Evolutionary conservation across 1,140 invertebrate species (phyloP).

Genomic region (Micrasema minimum): DNA sequence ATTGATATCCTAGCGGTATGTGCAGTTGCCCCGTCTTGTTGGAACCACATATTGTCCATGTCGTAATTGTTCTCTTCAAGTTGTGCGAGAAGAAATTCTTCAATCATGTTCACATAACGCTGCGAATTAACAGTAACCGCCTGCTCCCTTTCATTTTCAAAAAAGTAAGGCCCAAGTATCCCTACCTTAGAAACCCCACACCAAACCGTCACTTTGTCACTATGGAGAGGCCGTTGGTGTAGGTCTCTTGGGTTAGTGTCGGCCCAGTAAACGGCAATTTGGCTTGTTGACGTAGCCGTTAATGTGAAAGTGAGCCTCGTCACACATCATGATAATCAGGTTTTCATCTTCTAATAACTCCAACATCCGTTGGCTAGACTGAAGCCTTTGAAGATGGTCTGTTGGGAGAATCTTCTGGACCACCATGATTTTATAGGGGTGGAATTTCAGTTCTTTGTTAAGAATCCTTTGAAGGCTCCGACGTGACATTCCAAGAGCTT

Average conservation of each 20-base stretch:
- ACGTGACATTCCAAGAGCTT: conserved; percentile 8
- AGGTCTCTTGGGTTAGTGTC: neutral
- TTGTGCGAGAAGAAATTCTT: too few species aligned
- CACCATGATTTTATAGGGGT: neutral
- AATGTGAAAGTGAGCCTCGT: neutral
- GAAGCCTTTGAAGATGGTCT: too few species aligned
- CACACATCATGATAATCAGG: neutral
- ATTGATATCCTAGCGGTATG: neutral
- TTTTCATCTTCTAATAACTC: too few species aligned
- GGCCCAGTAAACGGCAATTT: neutral
- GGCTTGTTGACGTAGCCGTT: too few species aligned
- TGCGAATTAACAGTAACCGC: neutral
- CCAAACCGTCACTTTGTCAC: conserved; percentile 2
- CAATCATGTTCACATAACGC: too few species aligned
- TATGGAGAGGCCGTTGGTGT: neutral
- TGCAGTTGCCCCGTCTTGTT: conserved; percentile 1
- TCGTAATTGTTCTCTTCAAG: conserved; percentile 2
- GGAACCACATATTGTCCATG: conserved; percentile 1
- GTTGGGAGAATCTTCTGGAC: neutral
- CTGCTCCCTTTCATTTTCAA: conserved; percentile 4
- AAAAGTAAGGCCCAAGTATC: conserved; percentile 1
- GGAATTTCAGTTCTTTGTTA: conserved; percentile 2
- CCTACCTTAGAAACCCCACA: neutral
- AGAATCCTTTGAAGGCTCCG: conserved; percentile 5
- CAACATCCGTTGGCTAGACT: neutral